These are phyloP conservation scores for Paedocypris micromegethes DNA, from an alignment of 2,797 vertebrate species.

Conservation along the genomic window DNA sequence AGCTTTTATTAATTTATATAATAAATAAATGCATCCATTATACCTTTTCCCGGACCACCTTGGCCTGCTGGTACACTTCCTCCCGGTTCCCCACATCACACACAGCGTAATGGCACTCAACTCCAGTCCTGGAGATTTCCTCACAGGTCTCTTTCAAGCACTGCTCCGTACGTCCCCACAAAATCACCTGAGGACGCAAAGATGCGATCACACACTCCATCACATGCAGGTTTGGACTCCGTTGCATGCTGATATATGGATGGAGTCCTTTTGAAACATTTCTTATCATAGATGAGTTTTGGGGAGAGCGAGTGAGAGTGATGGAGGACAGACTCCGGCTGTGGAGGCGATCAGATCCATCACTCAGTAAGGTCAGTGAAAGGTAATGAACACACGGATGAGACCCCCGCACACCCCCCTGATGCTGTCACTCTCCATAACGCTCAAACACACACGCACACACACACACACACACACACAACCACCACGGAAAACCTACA, in stretches of 20 bases:
- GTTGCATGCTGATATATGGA: constrained; percentile 29
- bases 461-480: constrained; percentile 40
- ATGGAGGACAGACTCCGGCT: constrained; percentile 47
- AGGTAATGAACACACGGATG: constrained; percentile 76
- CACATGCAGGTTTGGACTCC: constrained; percentile 8
- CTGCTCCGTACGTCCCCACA: constrained; percentile 95
- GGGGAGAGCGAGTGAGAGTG: constrained; percentile 49
- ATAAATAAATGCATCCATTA: no score
- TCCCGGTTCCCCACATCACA: constrained; percentile 95
- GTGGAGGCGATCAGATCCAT: constrained; percentile 73
- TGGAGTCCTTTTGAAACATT: constrained; percentile 35
- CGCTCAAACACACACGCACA: constrained; percentile 42
- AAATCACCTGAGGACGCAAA: constrained; percentile 70
- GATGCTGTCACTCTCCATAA: constrained; percentile 42
- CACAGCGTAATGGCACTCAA: constrained; percentile 91
- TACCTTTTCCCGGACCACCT: constrained; percentile 93
- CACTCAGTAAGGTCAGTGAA: constrained; percentile 74
- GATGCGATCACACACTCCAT: not conserved
- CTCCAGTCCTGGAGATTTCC: constrained; percentile 83
- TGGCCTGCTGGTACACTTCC: constrained; percentile 92
- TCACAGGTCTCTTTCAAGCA: constrained; percentile 87
- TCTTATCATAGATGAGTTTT: constrained; percentile 33
- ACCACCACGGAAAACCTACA: constrained; percentile 9
- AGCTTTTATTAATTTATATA: not conserved
- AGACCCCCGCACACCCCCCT: constrained; percentile 55